These are phyloP conservation scores for Lytechinus pictus DNA, from an alignment of 35 echinoderm and acorn worm species.

Conservation along the genomic window DNA sequence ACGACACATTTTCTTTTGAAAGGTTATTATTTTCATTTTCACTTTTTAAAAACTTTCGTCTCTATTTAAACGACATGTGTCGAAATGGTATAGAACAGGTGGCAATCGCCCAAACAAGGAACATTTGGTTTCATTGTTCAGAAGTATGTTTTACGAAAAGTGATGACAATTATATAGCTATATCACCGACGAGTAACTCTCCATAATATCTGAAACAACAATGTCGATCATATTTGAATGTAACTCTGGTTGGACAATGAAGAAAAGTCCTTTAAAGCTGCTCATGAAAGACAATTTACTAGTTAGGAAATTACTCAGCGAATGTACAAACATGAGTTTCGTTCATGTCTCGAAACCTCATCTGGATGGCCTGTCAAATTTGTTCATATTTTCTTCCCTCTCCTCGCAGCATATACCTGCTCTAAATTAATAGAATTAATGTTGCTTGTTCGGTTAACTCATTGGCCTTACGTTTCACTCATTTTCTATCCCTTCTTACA, in stretches of 20 bases:
- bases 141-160: background rate
- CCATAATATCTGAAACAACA: background rate
- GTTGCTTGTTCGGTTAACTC: background rate
- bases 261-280: background rate
- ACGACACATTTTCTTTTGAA: too few species aligned
- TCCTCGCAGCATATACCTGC: background rate
- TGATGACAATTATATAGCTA: background rate
- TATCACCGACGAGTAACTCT: background rate
- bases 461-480: background rate
- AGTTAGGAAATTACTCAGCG: slow-evolving; percentile 2
- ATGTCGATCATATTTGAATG: background rate
- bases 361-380: background rate
- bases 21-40: too few species aligned
- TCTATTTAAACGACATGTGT: background rate
- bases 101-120: too few species aligned
- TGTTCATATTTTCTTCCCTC: background rate
- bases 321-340: background rate
- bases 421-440: slow-evolving; percentile 7
- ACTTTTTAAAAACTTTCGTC: too few species aligned
- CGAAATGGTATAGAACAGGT: background rate
- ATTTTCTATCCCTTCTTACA: background rate
- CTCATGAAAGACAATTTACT: background rate
- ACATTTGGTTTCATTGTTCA: background rate
- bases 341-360: background rate
- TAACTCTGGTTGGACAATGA: background rate